Percentiles rank a stretch among this genome's conserved stretches.
Conservation (phyloP, 1,140 invertebrate species). For the Leptopilina boulardi region DNA sequence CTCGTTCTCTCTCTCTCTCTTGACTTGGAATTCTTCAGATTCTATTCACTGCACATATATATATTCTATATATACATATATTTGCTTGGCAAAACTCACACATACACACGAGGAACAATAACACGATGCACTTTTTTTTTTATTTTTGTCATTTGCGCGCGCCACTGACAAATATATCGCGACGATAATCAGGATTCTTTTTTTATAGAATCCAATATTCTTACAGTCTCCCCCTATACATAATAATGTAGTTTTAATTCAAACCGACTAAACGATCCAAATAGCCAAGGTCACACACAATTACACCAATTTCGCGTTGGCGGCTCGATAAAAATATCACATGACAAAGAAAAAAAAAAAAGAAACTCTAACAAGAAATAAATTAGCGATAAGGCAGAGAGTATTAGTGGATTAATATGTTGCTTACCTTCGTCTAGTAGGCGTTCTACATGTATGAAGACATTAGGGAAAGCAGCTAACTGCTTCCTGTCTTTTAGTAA, state of each 20-base stretch:
- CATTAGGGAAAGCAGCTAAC: constrained; percentile 98
- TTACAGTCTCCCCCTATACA: neutral
- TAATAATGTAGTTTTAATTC: neutral
- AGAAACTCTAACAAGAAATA: neutral
- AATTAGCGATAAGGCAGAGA: constrained; percentile 36
- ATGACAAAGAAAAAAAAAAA: neutral
- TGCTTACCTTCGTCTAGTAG: constrained; percentile 98
- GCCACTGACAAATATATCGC: constrained; percentile 11
- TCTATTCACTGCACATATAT: constrained; percentile 45
- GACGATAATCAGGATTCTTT: constrained; percentile 30
- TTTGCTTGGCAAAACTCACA: constrained; percentile 55
- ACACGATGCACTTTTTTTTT: constrained; percentile 18
- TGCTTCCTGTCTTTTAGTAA: constrained; percentile 99
- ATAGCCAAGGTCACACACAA: constrained; percentile 23
- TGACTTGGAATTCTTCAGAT: constrained; percentile 55
- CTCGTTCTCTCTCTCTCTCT: constrained; percentile 41
- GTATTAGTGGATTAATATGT: constrained; percentile 50
- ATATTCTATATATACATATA: constrained; percentile 40
- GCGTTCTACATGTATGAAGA: constrained; percentile 99
- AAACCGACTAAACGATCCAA: constrained; percentile 30
- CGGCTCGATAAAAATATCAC: neutral
- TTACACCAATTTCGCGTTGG: constrained; percentile 16
- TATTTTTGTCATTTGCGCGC: neutral
- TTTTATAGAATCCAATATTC: neutral
- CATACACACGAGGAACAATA: constrained; percentile 34